A percentile compares a stretch with the other conserved stretches of the same genome.
Conservation (phyloP, 2,888 invertebrate species). For the Galerucella calmariensis region DNA sequence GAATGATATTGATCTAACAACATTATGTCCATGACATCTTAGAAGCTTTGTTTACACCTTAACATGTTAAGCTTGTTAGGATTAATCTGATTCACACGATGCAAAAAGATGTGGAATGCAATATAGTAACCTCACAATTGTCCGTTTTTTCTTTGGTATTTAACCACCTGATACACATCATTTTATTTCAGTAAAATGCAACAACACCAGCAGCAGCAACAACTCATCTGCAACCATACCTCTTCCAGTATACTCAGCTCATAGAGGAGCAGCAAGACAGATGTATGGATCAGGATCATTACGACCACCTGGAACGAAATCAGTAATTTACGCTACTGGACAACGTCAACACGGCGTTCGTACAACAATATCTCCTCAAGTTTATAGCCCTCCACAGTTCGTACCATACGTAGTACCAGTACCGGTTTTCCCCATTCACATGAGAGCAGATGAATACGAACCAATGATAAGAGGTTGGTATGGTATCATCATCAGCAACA, state of each 20-base stretch:
- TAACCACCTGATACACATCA: not conserved
- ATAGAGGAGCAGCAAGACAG: constrained; percentile 68
- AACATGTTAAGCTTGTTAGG: too few relatives aligned
- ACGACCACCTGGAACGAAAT: constrained; percentile 65
- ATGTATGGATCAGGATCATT: constrained; percentile 70
- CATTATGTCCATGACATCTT: too few relatives aligned
- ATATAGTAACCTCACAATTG: too few relatives aligned
- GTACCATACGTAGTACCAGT: constrained; percentile 27
- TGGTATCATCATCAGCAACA: constrained; percentile 43
- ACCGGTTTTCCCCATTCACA: constrained; percentile 30
- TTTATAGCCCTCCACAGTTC: constrained; percentile 39
- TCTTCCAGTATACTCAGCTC: constrained; percentile 44
- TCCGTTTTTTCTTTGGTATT: too few relatives aligned
- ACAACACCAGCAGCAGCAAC: constrained; percentile 23
- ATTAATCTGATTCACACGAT: too few relatives aligned
- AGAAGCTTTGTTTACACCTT: too few relatives aligned
- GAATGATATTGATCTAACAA: too few relatives aligned
- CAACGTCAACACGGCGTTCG: constrained; percentile 62
- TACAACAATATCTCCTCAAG: constrained; percentile 59
- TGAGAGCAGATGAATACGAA: constrained; percentile 28
- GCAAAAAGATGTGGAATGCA: too few relatives aligned
- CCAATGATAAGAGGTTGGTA: constrained; percentile 27
- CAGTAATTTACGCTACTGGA: constrained; percentile 61
- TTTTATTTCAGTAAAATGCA: constrained; percentile 37
- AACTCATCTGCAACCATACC: constrained; percentile 25